Conservation (phyloP, 2,113 vertebrate species). For the Corydoras sp. region DNA sequence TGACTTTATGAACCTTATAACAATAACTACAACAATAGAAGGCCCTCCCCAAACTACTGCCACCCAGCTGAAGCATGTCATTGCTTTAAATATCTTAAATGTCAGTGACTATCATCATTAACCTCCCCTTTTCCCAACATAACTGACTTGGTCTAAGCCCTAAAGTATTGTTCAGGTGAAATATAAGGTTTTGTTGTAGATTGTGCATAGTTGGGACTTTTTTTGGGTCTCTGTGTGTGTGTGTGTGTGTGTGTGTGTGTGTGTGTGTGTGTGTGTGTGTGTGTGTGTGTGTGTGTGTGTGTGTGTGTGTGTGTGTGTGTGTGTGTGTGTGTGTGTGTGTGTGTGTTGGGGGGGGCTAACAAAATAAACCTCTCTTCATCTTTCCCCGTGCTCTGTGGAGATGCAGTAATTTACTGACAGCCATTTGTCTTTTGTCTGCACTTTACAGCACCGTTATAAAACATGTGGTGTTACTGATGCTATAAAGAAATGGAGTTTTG, state of each 20-base stretch:
- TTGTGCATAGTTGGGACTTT: too few species aligned
- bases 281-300: slow-evolving; percentile 3
- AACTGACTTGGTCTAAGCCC: too few species aligned
- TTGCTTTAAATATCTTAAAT: too few species aligned
- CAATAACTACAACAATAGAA: too few species aligned
- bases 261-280: slow-evolving; percentile 9
- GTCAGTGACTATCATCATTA: too few species aligned
- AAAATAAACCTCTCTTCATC: neutral
- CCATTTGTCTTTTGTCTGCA: slow-evolving; percentile 66
- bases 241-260: slow-evolving; percentile 9
- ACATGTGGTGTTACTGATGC: slow-evolving; percentile 51
- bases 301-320: slow-evolving; percentile 9
- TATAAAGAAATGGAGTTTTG: slow-evolving; percentile 56
- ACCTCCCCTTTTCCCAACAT: too few species aligned
- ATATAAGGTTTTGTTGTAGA: too few species aligned
- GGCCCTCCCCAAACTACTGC: too few species aligned
- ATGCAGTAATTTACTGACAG: slow-evolving; percentile 49
- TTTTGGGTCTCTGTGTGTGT: neutral
- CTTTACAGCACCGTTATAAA: slow-evolving; percentile 63
- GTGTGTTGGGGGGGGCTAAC: slow-evolving; percentile 21
- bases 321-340: slow-evolving; percentile 5
- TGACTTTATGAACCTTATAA: too few species aligned
- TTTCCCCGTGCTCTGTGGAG: slow-evolving; percentile 19
- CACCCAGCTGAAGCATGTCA: too few species aligned
- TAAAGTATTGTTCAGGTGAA: too few species aligned